These are phyloP conservation scores for Pherbina coryleti DNA, from an alignment of 2,888 invertebrate genomes.

Conservation along the genomic window DNA sequence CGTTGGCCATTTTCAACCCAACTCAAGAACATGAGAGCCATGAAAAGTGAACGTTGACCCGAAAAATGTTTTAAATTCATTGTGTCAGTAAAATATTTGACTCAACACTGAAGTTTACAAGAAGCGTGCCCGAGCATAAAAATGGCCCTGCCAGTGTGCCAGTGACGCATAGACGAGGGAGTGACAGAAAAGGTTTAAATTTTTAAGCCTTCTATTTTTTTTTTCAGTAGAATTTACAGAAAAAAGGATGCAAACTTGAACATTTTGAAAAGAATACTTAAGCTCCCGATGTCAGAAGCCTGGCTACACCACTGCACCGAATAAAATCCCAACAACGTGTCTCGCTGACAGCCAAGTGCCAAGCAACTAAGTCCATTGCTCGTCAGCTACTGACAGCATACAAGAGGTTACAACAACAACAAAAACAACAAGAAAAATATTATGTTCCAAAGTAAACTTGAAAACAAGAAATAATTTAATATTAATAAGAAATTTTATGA, in stretches of 20 bases:
- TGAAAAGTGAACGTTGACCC: not conserved
- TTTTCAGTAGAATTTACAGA: not conserved
- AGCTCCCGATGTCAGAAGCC: not conserved
- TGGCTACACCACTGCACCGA: not conserved
- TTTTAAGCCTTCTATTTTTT: too few species aligned
- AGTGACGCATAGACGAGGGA: too few species aligned
- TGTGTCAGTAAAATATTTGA: slow-evolving; percentile 21
- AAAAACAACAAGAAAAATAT: not conserved
- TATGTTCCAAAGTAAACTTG: not conserved
- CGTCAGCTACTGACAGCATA: too few species aligned
- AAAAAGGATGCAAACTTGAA: not conserved
- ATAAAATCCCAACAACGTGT: not conserved
- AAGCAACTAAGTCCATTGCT: not conserved
- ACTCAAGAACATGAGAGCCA: slow-evolving; percentile 12
- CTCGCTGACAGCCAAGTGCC: slow-evolving; percentile 21
- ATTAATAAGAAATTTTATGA: slow-evolving; percentile 18
- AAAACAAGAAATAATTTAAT: not conserved
- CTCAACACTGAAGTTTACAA: not conserved
- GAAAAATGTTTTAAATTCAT: slow-evolving; percentile 10
- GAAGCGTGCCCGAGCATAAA: not conserved
- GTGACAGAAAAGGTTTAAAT: too few species aligned
- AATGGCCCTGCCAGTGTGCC: too few species aligned
- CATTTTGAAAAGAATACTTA: not conserved
- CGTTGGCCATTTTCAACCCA: slow-evolving; percentile 24
- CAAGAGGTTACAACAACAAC: not conserved